Evolutionary conservation across 1,140 invertebrate genomes (phyloP), one percentile per base, ranked within the genome.

Genomic region (Heterodera carotae): DNA sequence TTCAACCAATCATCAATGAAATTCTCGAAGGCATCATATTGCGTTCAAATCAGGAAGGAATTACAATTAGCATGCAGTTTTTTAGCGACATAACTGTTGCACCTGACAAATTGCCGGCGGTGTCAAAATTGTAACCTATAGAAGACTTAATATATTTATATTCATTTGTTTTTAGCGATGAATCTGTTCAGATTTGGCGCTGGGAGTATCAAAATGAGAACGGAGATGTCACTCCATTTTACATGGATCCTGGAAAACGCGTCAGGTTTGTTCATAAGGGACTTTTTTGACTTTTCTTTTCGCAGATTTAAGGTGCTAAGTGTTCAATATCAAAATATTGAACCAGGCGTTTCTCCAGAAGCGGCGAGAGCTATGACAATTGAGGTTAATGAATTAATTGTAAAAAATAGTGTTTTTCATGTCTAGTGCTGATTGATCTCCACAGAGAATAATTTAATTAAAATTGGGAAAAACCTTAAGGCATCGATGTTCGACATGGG

Each of bases 161-260:
- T 33, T 33, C 10, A 22, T 29, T 39, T 29, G 10, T 10, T 75
- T 76, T 77, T 18, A 77, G 74, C 34, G 77, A 78, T 69, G 76
- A 78, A 4, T 56, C 74, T 10, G 75, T 59, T 36, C 77, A 78
- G 62, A 31, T 67, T 64, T 78, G 77, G 77, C 31, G 76, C 29
- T 78, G 77, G 77, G 62, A 78, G 39, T 78, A 78, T 59, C 74
- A 75, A 25, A 78, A 70, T 70, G 77, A 78, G 1, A 71, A 78
- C 12, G 34, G 39, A 4, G 62, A 66, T 18, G 10, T 77, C n/a
- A 33, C 71, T 15, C 31, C 53, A 2, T 78, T 78, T 22, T 76
- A 56, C 22, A 78, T 78, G 77, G 77, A 78, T n/a, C 62, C 77
- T 0, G 71, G 75, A 68, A 76, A 39, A 31, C 29, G 70, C 34